These are phyloP conservation scores for Drosophila nigritarsus DNA, from an alignment of 2,888 invertebrate species.

Conservation along the genomic window DNA sequence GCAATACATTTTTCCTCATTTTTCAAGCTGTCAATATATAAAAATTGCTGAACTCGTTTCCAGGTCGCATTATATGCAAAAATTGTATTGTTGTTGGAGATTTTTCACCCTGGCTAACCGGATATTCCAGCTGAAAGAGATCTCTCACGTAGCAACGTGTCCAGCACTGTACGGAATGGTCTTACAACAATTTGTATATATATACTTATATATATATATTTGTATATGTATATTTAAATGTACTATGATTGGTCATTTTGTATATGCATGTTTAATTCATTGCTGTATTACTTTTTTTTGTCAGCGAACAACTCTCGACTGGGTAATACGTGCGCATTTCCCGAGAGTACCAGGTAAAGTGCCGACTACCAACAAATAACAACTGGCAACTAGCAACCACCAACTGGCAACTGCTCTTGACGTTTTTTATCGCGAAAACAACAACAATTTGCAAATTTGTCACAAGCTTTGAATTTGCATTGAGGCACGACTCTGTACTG, in stretches of 20 bases:
- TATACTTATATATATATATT: neutral
- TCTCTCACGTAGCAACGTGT: constrained; percentile 52
- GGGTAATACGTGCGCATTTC: constrained; percentile 36
- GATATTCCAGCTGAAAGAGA: constrained; percentile 53
- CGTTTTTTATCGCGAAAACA: constrained; percentile 42
- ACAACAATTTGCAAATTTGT: constrained; percentile 31
- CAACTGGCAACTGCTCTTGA: constrained; percentile 31
- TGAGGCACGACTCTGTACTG: constrained; percentile 45
- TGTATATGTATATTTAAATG: neutral
- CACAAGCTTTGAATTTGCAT: constrained; percentile 48
- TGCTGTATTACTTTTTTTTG: neutral
- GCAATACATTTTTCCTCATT: constrained; percentile 56
- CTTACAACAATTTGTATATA: constrained; percentile 18
- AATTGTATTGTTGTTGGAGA: constrained; percentile 22
- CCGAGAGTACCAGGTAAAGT: constrained; percentile 20
- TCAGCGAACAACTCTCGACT: constrained; percentile 13
- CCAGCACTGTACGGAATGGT: constrained; percentile 34
- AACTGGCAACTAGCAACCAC: constrained; percentile 5
- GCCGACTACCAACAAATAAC: constrained; percentile 23
- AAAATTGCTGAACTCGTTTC: constrained; percentile 41
- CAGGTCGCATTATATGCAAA: constrained; percentile 33
- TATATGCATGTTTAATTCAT: constrained; percentile 7
- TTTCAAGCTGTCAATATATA: constrained; percentile 59
- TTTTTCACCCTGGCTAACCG: constrained; percentile 37
- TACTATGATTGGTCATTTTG: constrained; percentile 24